Evolutionary conservation across 2,113 vertebrate genomes (phyloP), one percentile per base, ranked within the genome.

Genomic region (Oncorhynchus tshawytscha): DNA sequence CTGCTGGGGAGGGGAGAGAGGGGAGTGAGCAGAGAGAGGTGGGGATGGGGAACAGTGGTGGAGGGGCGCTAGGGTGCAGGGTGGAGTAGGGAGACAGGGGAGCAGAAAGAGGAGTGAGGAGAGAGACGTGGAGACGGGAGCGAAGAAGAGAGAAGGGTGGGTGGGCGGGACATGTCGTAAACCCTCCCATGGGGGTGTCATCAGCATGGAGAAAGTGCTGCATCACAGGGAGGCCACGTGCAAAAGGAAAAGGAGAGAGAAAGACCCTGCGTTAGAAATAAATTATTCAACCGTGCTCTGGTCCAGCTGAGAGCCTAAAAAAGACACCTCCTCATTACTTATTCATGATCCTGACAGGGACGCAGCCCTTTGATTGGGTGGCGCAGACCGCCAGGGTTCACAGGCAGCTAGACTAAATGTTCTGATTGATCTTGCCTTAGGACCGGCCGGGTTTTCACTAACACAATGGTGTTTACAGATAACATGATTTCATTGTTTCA

Each of bases 281-380:
- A 76, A 85, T 86, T 85, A 87, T 92, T 90, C 82, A 89, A 62
- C 73, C 13, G 4, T 57, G 48, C 67, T 72, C 68, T 76, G 80
- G 75, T 82, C 27, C 75, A 67, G 71, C 77, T 76, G 34, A 1
- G 31, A 80, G 73, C 82, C 77, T 82, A 74, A 87, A 86, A 87
- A 88, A 87, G 72, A 85, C 70, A 67, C 77, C 67, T 49, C 62
- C 74, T 88, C 78, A 86, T 90, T 68, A 87, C 31, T 87, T 73
- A 86, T 88, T 83, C 68, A 85, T 18, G 51, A 18, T 82, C 27
- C 27, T 70, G 27, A 57, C 25, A 69, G 49, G 66, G 12, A 76
- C 73, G 67, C 34, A 70, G 65, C 4, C 5, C 27, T 67, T 24
- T 67, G 27, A 31, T 31, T 31, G 66, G 29, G 12, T 2, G 15